Evolutionary conservation across 2,888 invertebrate genomes (phyloP).

Genomic region (Cremastinae sp.): DNA sequence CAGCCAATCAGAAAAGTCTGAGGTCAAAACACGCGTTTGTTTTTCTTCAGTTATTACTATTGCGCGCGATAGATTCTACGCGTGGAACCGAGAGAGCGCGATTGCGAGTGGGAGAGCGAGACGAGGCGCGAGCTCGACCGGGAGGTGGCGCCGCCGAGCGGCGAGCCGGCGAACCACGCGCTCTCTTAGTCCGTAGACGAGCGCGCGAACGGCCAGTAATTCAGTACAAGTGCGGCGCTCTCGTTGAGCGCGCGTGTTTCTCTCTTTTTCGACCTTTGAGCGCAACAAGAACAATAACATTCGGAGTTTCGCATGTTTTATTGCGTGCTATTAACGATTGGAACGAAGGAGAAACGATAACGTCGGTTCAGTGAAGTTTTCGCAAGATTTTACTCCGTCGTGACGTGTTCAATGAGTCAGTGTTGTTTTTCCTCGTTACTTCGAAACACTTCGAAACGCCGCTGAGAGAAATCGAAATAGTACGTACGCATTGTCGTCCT

Average conservation of each 20-base stretch:
- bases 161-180: constrained; percentile 17
- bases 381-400: neutral
- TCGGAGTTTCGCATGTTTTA: neutral
- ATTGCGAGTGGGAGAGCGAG: constrained; percentile 7
- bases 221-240: constrained; percentile 55
- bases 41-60: constrained; percentile 22
- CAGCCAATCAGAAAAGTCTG: constrained; percentile 46
- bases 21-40: constrained; percentile 46
- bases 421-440: too few relatives aligned
- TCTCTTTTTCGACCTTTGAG: neutral
- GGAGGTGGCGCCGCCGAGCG: neutral
- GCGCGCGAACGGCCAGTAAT: constrained; percentile 1
- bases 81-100: constrained; percentile 1
- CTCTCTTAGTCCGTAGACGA: constrained; percentile 2
- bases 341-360: neutral
- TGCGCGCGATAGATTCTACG: constrained; percentile 35
- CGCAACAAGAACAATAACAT: constrained; percentile 7
- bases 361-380: constrained; percentile 3
- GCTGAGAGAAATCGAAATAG: too few relatives aligned
- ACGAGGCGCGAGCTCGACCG: constrained; percentile 14
- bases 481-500: too few relatives aligned
- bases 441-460: too few relatives aligned
- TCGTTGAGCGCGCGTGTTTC: constrained; percentile 24
- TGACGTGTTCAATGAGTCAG: too few relatives aligned
- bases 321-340: neutral